Base-by-base conservation (phyloP, 1,140 invertebrate species). In the Platyura marginata region DNA sequence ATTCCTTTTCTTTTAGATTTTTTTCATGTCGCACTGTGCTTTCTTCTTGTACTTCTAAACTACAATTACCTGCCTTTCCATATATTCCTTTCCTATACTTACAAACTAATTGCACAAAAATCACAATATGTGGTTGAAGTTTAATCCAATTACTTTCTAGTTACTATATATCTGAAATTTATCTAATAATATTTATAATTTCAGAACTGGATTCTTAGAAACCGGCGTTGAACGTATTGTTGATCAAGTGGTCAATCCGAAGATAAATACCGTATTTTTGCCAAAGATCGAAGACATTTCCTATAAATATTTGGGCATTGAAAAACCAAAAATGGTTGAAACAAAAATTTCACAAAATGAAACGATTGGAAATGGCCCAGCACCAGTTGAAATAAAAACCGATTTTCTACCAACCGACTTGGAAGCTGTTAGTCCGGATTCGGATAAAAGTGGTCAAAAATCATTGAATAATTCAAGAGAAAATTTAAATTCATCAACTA, bases 201-300 rank as follows among this genome's bases (percentile, higher is more conserved):
- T 36, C 62, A 89, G 85, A 52, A 79, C 79, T 46, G 80, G 80
- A 36, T 83, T 84, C 62, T 62, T 90, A 46, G 75, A 81, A 46
- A 75, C 74, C 44, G 90, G 90, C 18, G 81, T 94, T 3, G 88
- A 93, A 58, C 72, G 89, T 49, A 90, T 96, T 46, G 87, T 94
- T 0, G 88, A 94, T 61, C 90, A 95, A 70, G 86, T 93, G 1
- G 87, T 95, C 0, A 90, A 92, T 63, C 87, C 88, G 3, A 93
- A 93, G 68, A 80, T 93, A 5, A 75, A 79, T 47, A 73, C 77
- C 8, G 72, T 88, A 2, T 91, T 94, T 56, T 77, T 87, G 54
- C 83, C 88, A 6, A 79, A 87, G 68, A 86, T 94, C 38, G 87
- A 91, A 62, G 82, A 90, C 53, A 75, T 88, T 10, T 81, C 92